A percentile compares a stretch with the other conserved stretches of the same genome.
phyloP scores from a whole-genome alignment of 2,113 vertebrate species.

The Arenaria interpres region DNA sequence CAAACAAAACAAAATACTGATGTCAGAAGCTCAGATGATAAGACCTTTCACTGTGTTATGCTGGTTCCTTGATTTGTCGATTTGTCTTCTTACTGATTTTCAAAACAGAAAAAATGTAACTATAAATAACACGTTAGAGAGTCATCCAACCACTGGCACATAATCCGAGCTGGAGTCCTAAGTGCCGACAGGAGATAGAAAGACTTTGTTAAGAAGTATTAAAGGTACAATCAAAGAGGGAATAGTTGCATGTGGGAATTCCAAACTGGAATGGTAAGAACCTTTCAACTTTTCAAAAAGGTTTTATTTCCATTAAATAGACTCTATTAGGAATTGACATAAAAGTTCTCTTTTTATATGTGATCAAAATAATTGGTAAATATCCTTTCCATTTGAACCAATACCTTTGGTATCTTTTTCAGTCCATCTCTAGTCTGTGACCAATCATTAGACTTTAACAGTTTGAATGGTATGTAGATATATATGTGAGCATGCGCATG shows the following conservation, averaged over 20 bases:
- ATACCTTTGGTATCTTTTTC: not conserved
- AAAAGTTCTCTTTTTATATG: not conserved
- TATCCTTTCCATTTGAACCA: not conserved
- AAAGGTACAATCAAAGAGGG: not conserved
- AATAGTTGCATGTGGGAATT: not conserved
- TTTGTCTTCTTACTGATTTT: not conserved
- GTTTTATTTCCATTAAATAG: not conserved
- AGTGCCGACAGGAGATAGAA: not conserved
- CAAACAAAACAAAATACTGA: not conserved
- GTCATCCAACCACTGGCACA: not conserved
- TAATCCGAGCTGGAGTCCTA: not conserved
- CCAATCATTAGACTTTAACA: not conserved
- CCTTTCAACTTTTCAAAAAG: not conserved
- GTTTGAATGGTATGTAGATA: not conserved
- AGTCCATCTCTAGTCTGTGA: not conserved
- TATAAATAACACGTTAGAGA: not conserved
- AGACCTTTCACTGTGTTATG: not conserved
- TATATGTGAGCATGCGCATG: not conserved
- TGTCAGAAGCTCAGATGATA: not conserved
- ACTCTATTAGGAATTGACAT: not conserved
- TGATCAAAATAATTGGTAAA: not conserved
- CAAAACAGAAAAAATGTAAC: not conserved
- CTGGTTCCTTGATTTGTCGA: not conserved
- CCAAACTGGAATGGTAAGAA: not conserved
- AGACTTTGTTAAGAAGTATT: not conserved